Percentiles rank a stretch among this genome's conserved stretches.
phyloP scores from a whole-genome alignment of 2,113 vertebrate genomes.

The Lampris incognitus region DNA sequence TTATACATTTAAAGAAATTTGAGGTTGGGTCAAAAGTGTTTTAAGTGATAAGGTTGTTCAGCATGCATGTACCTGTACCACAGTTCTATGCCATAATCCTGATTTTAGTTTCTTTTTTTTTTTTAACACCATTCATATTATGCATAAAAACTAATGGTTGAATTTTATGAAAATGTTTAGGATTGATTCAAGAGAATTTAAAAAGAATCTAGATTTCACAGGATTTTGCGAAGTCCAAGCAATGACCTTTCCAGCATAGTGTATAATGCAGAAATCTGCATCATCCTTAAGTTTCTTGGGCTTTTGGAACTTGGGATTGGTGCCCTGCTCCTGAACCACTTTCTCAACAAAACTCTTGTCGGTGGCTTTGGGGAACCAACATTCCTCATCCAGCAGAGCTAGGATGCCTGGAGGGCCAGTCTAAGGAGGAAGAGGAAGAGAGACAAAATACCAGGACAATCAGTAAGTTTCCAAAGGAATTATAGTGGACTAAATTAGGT shows the following conservation, averaged over 20 bases:
- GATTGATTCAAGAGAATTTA: too few relatives aligned
- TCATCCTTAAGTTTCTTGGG: conserved; percentile 98
- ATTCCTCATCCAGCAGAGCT: conserved; percentile 96
- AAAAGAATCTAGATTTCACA: too few relatives aligned
- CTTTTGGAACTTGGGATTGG: conserved; percentile 94
- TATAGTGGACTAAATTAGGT: not conserved
- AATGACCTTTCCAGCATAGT: conserved; percentile 96
- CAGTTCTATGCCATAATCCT: too few relatives aligned
- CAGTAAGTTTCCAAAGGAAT: conserved; percentile 9
- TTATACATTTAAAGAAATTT: not conserved
- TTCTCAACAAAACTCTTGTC: conserved; percentile 98
- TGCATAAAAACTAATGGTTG: too few relatives aligned
- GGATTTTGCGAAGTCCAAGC: not conserved
- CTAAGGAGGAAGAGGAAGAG: conserved; percentile 67
- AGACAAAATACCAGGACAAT: not conserved
- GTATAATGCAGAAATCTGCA: conserved; percentile 94
- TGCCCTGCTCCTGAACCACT: conserved; percentile 94
- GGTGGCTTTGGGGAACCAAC: conserved; percentile 99
- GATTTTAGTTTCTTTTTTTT: too few relatives aligned
- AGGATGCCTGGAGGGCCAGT: conserved; percentile 94
- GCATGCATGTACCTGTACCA: too few relatives aligned
- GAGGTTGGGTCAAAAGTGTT: too few relatives aligned
- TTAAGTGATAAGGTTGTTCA: too few relatives aligned
- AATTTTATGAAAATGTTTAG: too few relatives aligned
- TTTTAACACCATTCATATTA: too few relatives aligned